phyloP scores from a whole-genome alignment of 2,113 vertebrate species.

The Oryzias curvinotus region DNA sequence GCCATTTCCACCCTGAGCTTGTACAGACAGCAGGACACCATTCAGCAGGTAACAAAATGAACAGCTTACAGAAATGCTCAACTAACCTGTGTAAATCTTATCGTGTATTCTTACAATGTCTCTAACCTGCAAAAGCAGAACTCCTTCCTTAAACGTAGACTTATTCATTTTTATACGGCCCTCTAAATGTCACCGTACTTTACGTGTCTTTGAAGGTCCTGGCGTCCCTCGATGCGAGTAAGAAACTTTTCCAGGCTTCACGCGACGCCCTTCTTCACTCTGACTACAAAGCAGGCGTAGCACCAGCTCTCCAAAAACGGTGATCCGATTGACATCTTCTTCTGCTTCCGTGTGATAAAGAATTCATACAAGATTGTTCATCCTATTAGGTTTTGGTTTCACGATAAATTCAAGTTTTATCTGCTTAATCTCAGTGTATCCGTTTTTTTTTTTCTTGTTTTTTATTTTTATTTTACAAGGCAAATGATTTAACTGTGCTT shows the following conservation, averaged over 20 bases:
- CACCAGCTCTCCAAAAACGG: background rate
- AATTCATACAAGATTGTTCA: too few species aligned
- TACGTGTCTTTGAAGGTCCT: constrained; percentile 44
- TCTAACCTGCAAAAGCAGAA: too few species aligned
- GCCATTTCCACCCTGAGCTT: constrained; percentile 64
- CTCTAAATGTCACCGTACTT: background rate
- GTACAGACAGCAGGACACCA: constrained; percentile 60
- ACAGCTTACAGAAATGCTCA: background rate
- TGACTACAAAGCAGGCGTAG: constrained; percentile 33
- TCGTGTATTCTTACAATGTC: too few species aligned
- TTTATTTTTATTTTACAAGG: too few species aligned
- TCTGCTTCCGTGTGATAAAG: background rate
- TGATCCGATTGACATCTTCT: background rate
- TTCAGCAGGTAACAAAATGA: constrained; percentile 64
- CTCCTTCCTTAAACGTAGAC: too few species aligned
- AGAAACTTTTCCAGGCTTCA: constrained; percentile 54
- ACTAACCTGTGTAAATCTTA: too few species aligned
- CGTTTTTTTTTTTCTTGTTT: too few species aligned
- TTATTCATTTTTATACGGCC: background rate
- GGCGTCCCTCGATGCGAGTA: constrained; percentile 49
- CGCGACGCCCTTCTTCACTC: constrained; percentile 25
- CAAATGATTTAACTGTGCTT: too few species aligned
- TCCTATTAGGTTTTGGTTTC: too few species aligned
- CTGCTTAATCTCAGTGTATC: too few species aligned
- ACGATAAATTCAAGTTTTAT: too few species aligned